These are phyloP conservation scores for Notoglanidium macrostoma DNA, from an alignment of 2,797 vertebrate species.

Conservation along the genomic window DNA sequence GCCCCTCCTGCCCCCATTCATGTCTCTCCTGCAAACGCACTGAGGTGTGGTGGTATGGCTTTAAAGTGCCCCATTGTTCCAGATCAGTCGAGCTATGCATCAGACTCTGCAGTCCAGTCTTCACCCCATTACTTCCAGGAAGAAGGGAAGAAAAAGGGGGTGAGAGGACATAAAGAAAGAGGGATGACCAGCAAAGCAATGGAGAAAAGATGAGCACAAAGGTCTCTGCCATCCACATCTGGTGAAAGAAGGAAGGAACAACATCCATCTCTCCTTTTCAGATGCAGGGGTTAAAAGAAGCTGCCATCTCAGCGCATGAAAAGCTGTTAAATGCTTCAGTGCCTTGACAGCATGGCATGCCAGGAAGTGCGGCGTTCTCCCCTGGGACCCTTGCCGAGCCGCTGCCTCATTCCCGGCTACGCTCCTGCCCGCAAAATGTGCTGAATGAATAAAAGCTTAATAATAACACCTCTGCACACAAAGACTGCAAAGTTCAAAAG, in stretches of 20 bases:
- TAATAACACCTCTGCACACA: slow-evolving; percentile 67
- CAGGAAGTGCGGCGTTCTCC: slow-evolving; percentile 69
- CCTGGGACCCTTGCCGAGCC: slow-evolving; percentile 54
- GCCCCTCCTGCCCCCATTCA: slow-evolving; percentile 48
- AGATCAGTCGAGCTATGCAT: slow-evolving; percentile 69
- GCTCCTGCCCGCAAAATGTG: slow-evolving; percentile 60
- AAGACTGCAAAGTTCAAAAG: slow-evolving; percentile 34
- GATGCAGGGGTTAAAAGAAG: slow-evolving; percentile 74
- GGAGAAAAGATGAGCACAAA: slow-evolving; percentile 46
- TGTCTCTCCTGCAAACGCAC: slow-evolving; percentile 62
- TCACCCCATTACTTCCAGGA: slow-evolving; percentile 70
- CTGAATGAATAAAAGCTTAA: slow-evolving; percentile 61
- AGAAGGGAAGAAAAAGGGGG: slow-evolving; percentile 52
- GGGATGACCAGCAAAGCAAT: slow-evolving; percentile 44
- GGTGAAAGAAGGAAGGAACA: slow-evolving; percentile 65
- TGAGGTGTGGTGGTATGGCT: slow-evolving; percentile 70
- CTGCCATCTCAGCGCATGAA: slow-evolving; percentile 73
- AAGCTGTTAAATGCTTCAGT: slow-evolving; percentile 82
- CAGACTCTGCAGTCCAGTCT: slow-evolving; percentile 57
- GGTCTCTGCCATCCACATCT: slow-evolving; percentile 69
- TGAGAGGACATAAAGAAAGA: slow-evolving; percentile 53
- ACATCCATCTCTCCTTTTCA: slow-evolving; percentile 74
- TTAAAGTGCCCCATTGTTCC: slow-evolving; percentile 73
- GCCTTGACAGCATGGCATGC: slow-evolving; percentile 81
- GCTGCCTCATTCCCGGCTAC: slow-evolving; percentile 36